A percentile compares a stretch with the other conserved stretches of the same genome.
These are phyloP conservation scores for Equus przewalskii DNA, from an alignment of 2,113 vertebrate species.

Conservation along the genomic window DNA sequence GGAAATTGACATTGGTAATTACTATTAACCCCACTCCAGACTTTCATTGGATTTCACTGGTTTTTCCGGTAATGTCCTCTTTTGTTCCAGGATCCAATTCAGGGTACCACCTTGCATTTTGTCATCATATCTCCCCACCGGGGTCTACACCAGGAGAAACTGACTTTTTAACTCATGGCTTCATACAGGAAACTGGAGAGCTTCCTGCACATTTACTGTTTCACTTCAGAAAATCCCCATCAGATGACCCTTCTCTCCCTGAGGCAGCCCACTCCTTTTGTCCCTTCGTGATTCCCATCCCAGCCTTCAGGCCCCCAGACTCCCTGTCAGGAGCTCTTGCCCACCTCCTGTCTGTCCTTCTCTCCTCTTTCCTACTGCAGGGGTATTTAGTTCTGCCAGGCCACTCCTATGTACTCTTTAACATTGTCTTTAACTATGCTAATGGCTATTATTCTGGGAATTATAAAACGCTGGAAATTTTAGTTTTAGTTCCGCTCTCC, in stretches of 20 bases:
- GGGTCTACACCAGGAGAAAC: neutral
- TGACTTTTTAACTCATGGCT: conserved; percentile 13
- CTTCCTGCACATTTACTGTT: conserved; percentile 26
- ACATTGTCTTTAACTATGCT: neutral
- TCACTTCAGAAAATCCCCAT: conserved; percentile 8
- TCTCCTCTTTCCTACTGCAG: neutral
- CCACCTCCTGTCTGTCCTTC: neutral
- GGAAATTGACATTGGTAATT: neutral
- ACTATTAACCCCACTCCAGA: neutral
- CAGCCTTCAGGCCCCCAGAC: neutral
- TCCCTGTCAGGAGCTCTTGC: neutral
- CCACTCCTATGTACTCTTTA: neutral
- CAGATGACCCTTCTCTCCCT: neutral
- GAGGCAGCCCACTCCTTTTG: neutral
- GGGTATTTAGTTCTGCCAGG: neutral
- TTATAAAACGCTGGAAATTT: neutral
- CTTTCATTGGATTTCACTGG: neutral
- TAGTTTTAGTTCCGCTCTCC: neutral
- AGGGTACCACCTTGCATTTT: neutral
- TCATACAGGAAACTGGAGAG: neutral
- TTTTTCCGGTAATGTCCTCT: neutral
- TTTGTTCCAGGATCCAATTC: neutral
- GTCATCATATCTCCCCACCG: neutral
- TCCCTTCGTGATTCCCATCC: neutral
- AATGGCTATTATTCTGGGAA: neutral